A percentile compares a stretch with the other conserved stretches of the same genome.
phyloP scores from a whole-genome alignment of 2,888 invertebrate genomes.

The Parapristionchus giblindavisi region DNA sequence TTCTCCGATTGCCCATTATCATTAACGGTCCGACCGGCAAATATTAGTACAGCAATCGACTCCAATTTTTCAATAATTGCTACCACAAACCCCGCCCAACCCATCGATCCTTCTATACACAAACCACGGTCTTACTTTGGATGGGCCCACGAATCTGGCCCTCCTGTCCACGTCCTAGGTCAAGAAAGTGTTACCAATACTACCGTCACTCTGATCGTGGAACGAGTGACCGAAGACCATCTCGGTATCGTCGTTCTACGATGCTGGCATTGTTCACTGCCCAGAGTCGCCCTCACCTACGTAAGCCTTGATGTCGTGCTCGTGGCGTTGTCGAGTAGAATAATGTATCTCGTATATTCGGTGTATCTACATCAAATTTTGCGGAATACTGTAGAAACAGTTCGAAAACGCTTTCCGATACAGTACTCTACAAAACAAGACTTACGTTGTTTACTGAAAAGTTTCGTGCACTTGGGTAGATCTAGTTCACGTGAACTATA shows the following conservation, averaged over 20 bases:
- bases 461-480: too few relatives aligned
- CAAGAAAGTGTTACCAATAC: conserved; percentile 2
- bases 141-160: conserved; percentile 1
- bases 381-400: too few relatives aligned
- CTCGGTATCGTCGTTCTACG: conserved; percentile 55
- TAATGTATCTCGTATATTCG: too few relatives aligned
- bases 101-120: background rate
- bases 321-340: background rate
- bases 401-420: too few relatives aligned
- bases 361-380: too few relatives aligned
- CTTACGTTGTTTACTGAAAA: too few relatives aligned
- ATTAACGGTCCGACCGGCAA: too few relatives aligned
- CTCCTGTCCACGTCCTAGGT: conserved; percentile 1
- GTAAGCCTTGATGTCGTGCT: conserved; percentile 33
- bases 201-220: conserved; percentile 44
- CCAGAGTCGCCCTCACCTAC: conserved; percentile 42
- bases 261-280: conserved; percentile 59
- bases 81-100: background rate
- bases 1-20: conserved; percentile 26
- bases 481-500: too few relatives aligned
- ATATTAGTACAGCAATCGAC: background rate
- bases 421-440: too few relatives aligned
- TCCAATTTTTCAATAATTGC: conserved; percentile 1
- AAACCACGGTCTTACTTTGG: conserved; percentile 28
- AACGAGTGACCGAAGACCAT: conserved; percentile 47